These are phyloP conservation scores for Macaria notata DNA, from an alignment of 2,888 invertebrate genomes.

Conservation along the genomic window DNA sequence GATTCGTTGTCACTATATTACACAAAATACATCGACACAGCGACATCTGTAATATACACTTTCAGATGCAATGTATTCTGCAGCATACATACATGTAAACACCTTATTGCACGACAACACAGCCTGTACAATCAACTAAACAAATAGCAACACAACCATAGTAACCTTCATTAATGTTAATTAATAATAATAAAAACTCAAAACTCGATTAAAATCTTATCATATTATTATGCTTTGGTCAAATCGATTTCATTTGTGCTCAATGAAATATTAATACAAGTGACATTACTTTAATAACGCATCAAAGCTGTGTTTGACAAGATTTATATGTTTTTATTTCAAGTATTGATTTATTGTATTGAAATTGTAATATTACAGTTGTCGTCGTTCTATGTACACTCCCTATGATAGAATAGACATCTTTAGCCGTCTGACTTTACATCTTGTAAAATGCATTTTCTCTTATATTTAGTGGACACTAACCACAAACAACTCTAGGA, in stretches of 20 bases:
- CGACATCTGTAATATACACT: constrained; percentile 39
- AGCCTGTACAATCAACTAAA: no score
- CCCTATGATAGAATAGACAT: constrained; percentile 12
- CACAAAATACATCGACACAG: constrained; percentile 28
- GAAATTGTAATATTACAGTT: constrained; percentile 23
- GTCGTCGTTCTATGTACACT: constrained; percentile 21
- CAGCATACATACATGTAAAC: not conserved
- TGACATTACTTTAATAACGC: no score
- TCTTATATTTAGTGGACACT: constrained; percentile 21
- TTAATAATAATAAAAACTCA: no score
- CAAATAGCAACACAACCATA: no score
- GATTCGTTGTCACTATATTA: constrained; percentile 61
- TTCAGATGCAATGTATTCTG: not conserved
- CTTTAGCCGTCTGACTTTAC: constrained; percentile 19
- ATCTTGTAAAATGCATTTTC: constrained; percentile 33
- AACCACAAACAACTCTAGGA: constrained; percentile 11
- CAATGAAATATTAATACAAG: no score
- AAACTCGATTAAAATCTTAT: no score
- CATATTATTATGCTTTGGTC: no score
- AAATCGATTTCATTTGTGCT: no score
- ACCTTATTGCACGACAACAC: no score
- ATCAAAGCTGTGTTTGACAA: no score
- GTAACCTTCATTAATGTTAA: no score
- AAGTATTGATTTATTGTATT: not conserved
- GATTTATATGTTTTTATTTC: not conserved